These are phyloP conservation scores for Epicampocera succincta DNA, from an alignment of 2,888 invertebrate species.

Conservation along the genomic window DNA sequence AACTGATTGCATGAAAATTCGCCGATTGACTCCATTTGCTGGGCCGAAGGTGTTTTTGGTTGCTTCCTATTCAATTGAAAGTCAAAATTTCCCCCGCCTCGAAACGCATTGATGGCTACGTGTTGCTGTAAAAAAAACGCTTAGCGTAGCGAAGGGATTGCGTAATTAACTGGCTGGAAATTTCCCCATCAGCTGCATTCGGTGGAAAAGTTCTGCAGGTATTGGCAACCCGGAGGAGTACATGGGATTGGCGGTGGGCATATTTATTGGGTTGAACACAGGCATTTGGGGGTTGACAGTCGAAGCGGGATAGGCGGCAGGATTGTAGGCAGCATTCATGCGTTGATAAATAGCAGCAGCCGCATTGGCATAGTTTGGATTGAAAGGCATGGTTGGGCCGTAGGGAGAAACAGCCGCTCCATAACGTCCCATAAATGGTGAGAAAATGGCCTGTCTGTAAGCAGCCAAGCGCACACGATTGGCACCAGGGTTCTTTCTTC, in stretches of 20 bases:
- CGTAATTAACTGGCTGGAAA: constrained; percentile 76
- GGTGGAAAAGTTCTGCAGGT: constrained; percentile 81
- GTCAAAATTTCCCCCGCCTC: constrained; percentile 13
- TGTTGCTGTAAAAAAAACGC: constrained; percentile 60
- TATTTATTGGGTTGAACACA: constrained; percentile 74
- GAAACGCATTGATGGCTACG: constrained; percentile 53
- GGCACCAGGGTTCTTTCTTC: constrained; percentile 94
- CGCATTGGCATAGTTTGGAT: constrained; percentile 73
- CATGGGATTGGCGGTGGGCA: constrained; percentile 82
- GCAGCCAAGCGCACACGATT: constrained; percentile 94
- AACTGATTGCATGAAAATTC: constrained; percentile 33
- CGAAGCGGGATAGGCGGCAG: constrained; percentile 57
- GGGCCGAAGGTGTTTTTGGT: background rate
- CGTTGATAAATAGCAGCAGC: constrained; percentile 79
- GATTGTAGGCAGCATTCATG: constrained; percentile 72
- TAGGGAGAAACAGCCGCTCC: constrained; percentile 73
- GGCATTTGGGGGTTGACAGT: constrained; percentile 39
- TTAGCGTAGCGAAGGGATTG: constrained; percentile 38
- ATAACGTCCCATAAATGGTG: constrained; percentile 76
- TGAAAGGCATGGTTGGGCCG: constrained; percentile 73
- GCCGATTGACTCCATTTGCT: constrained; percentile 28
- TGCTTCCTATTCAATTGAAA: background rate
- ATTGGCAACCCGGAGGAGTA: constrained; percentile 71
- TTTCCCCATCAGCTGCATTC: constrained; percentile 81
- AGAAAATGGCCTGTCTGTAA: constrained; percentile 86